Conservation (phyloP, 2,888 invertebrate genomes). For the Drosophila flavopinicola region DNA sequence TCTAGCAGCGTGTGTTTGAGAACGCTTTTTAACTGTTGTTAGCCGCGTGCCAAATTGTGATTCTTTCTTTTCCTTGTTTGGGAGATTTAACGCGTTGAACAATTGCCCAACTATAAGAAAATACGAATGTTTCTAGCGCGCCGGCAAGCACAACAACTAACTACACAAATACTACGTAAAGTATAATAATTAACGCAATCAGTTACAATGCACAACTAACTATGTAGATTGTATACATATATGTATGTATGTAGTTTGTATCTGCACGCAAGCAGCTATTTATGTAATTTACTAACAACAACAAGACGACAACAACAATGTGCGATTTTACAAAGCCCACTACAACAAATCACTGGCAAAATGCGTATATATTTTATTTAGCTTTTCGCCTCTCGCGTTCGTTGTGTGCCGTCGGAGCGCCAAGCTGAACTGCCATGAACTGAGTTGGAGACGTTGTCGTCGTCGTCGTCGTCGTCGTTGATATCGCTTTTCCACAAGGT, state of each 20-base stretch:
- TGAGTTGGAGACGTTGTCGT: conserved; percentile 35
- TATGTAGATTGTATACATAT: conserved; percentile 5
- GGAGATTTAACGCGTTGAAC: conserved; percentile 57
- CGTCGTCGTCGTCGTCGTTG: conserved; percentile 7
- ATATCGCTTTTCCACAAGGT: conserved; percentile 70
- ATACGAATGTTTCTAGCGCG: conserved; percentile 61
- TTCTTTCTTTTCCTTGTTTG: conserved; percentile 29
- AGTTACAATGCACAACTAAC: conserved; percentile 17
- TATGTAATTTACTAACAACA: conserved; percentile 50
- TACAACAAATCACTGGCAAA: conserved; percentile 38
- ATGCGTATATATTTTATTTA: conserved; percentile 18
- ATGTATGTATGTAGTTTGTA: conserved; percentile 17
- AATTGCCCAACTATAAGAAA: conserved; percentile 60
- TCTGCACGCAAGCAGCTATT: conserved; percentile 44
- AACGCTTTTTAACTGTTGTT: conserved; percentile 52
- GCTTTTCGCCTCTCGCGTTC: conserved; percentile 32
- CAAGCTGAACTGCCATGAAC: conserved; percentile 75
- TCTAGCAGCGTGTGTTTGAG: conserved; percentile 59
- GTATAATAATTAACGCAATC: conserved; percentile 54
- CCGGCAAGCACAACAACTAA: conserved; percentile 46
- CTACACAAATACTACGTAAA: conserved; percentile 59
- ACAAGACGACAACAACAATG: conserved; percentile 31
- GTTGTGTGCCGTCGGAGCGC: conserved; percentile 63
- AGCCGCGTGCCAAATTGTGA: conserved; percentile 24
- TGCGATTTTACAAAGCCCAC: conserved; percentile 15